Evolutionary conservation across 2,888 invertebrate species (phyloP), one percentile per base, ranked within the genome.

Genomic region (Salticus scenicus): DNA sequence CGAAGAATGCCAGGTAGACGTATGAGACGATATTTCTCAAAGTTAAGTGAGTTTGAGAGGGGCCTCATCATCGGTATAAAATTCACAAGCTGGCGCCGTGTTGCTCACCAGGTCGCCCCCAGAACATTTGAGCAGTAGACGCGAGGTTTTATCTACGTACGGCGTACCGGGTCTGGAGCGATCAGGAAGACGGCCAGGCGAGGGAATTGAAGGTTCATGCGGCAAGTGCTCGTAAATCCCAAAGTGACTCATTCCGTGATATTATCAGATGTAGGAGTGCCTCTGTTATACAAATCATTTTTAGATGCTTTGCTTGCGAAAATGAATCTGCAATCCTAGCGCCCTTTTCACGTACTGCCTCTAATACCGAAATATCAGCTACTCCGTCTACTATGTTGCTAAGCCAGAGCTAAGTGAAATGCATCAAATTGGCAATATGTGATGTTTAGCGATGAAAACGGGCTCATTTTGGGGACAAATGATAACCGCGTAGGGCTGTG

Each of bases 291-390:
- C 4, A 37, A 37, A 37, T 10, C 4, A 37, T 37, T 37, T 37
- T 10, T 10, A 37, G 37, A 37, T 37, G 10, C 37, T 37, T 37
- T 37, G n/a, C n/a, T n/a, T n/a, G 37, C 37, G 10, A 37, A 37
- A 37, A 10, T 37, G 37, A 37, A 37, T 37, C 37, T 37, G 37
- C 4, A 37, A 37, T 37, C 37, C 17, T 10, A 20, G 20, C 30
- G 27, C 33, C 51, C 73, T n/a, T 51, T 71, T 28, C 42, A n/a
- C 14, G 51, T 14, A 27, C 71, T 71, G 41, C 71, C 71, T 10
- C 8, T 66, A n/a, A 66, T 17, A 31, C 31, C 31, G 1, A 31
- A 12, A 12, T 31, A 66, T n/a, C 31, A 31, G 12, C 20, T 24
- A 14, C 47, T 71, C 51, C 71, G 28, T 71, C 20, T 47, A 17